Base-by-base conservation (phyloP, 2,113 vertebrate species). In the Toxotes chatareus region DNA sequence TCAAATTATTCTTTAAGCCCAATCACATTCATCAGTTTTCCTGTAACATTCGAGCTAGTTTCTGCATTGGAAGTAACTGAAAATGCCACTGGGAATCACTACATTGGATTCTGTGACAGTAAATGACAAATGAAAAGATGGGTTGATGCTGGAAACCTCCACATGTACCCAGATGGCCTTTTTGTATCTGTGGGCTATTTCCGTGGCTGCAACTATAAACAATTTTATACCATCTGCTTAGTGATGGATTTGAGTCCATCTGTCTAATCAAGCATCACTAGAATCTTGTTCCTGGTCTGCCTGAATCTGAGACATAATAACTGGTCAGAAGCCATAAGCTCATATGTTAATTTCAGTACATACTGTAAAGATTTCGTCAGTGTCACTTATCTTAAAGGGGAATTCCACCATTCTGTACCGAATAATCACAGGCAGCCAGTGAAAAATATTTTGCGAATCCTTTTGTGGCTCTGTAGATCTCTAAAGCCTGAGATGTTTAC, bases 131-230 rank as follows among this genome's bases (percentile, higher is more conserved):
- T 80, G 55, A 84, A 67, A 66, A 73, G 72, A 84, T 73, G 63
- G 53, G 55, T 81, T 36, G 34, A 76, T 80, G 47, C 67, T 90
- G 89, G 86, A 86, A 86, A 82, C 76, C 65, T 1, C 79, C 69
- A 34, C 81, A 73, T 71, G 70, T 31, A 73, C 72, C 83, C 92
- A 92, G 90, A 92, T 92, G 89, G 90, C 76, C 82, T 86, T 88
- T 88, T 86, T 85, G 74, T 91, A 53, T 88, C 77, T 78, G 71
- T 83, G 78, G 78, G 85, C 86, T 63, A 84, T 89, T 88, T 86
- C 69, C 76, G 55, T 61, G 57, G 82, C 91, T 84, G 59, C 67
- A 75, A 76, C 78, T 80, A 79, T 88, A 83, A 90, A 90, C 88
- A 79, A 79, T 87, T 86, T 80, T 49, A 76, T 72, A 75, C 86